Conservation (phyloP, 30 jellyfish, hydroid and myxozoan species). For the Haliclystus octoradiatus region DNA sequence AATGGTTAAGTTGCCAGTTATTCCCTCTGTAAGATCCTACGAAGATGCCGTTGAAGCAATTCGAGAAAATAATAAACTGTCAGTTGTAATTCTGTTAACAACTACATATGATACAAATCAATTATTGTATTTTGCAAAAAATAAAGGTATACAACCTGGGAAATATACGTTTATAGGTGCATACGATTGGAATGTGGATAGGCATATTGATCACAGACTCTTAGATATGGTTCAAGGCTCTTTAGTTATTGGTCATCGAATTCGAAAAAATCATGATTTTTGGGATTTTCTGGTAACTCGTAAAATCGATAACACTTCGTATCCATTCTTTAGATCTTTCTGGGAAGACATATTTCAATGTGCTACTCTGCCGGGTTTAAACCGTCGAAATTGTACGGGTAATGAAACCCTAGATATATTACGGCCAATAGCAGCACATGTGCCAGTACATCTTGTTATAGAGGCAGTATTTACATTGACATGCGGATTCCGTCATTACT, state of each 20-base stretch:
- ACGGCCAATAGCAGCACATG: neutral
- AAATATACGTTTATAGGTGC: neutral
- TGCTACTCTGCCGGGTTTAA: neutral
- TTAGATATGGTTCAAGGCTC: neutral
- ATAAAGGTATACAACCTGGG: neutral
- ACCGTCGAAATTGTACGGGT: neutral
- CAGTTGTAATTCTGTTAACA: neutral
- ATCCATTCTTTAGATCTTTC: neutral
- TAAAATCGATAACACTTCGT: neutral
- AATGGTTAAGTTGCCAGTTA: neutral
- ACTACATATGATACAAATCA: neutral
- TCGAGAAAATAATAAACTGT: neutral
- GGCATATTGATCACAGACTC: neutral
- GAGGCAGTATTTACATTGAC: neutral
- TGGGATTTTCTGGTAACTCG: neutral
- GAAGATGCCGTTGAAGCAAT: neutral
- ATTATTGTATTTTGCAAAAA: neutral
- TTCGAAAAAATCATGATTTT: neutral
- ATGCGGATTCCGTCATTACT: neutral
- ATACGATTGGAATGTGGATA: neutral
- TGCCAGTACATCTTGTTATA: neutral
- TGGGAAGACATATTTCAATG: neutral
- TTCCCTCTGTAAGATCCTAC: neutral
- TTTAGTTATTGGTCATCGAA: neutral
- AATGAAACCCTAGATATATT: neutral